A percentile compares a stretch with the other conserved stretches of the same genome.
Conservation (phyloP, 64 coral and sea anemone species). For the Dendronephthya gigantea region DNA sequence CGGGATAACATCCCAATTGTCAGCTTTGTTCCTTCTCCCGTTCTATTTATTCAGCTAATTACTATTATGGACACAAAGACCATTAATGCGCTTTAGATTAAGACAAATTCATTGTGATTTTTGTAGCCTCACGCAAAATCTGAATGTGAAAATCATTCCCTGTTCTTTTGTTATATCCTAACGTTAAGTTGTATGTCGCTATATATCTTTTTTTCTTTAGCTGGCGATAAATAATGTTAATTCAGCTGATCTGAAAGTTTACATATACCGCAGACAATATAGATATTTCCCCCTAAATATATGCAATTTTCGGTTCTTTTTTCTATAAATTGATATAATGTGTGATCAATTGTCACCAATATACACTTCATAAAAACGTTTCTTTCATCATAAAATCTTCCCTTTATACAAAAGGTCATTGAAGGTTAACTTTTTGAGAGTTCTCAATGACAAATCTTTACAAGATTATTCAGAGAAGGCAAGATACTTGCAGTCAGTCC, state of each 20-base stretch:
- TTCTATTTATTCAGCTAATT: constrained; percentile 16
- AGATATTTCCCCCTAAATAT: too few species aligned
- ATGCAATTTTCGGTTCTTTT: too few species aligned
- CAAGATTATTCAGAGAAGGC: too few species aligned
- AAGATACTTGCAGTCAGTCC: too few species aligned
- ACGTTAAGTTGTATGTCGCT: not conserved
- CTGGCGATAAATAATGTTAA: not conserved
- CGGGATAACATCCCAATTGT: constrained; percentile 17
- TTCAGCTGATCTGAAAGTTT: not conserved
- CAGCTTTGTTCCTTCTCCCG: not conserved
- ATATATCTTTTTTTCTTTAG: not conserved
- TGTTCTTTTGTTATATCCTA: not conserved
- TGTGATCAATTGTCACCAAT: too few species aligned
- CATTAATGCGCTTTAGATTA: constrained; percentile 22
- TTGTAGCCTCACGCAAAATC: too few species aligned
- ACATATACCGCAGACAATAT: not conserved
- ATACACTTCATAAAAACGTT: too few species aligned
- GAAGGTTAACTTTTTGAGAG: too few species aligned
- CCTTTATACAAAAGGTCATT: too few species aligned
- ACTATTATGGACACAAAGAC: constrained; percentile 6
- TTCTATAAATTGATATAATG: too few species aligned
- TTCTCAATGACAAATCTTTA: too few species aligned
- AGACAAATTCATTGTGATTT: not conserved
- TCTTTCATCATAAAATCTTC: too few species aligned
- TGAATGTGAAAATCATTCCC: not conserved